Evolutionary conservation across 2,797 vertebrate genomes (phyloP).

Genomic region (Hemibagrus guttatus): DNA sequence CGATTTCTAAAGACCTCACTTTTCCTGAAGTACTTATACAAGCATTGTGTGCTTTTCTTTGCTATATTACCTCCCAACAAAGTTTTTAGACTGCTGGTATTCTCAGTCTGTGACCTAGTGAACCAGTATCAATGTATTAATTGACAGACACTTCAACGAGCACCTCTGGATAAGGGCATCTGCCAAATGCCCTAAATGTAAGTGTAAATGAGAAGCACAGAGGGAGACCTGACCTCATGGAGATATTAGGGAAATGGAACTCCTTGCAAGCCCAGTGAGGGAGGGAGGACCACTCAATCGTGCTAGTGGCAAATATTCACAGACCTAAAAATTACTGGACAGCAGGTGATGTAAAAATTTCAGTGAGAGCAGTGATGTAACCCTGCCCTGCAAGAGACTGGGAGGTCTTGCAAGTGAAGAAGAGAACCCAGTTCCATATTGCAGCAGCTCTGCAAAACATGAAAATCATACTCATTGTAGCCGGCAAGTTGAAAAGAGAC

Average conservation of each 20-base stretch:
- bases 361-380: neutral
- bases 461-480: neutral
- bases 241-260: neutral
- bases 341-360: neutral
- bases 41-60: too few relatives aligned
- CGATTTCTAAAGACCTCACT: too few relatives aligned
- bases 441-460: neutral
- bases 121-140: too few relatives aligned
- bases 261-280: neutral
- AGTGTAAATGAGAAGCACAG: neutral
- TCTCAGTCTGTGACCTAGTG: too few relatives aligned
- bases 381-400: neutral
- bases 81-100: too few relatives aligned
- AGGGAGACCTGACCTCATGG: neutral
- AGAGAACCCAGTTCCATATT: too few relatives aligned
- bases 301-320: neutral
- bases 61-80: too few relatives aligned
- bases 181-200: too few relatives aligned
- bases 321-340: neutral
- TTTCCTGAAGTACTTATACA: too few relatives aligned
- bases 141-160: too few relatives aligned
- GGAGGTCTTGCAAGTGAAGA: neutral
- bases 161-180: too few relatives aligned
- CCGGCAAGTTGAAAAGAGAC: neutral
- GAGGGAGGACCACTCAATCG: neutral